Evolutionary conservation across 2,797 vertebrate genomes (phyloP), one percentile per base, ranked within the genome.

Genomic region (Labeo calbasu): DNA sequence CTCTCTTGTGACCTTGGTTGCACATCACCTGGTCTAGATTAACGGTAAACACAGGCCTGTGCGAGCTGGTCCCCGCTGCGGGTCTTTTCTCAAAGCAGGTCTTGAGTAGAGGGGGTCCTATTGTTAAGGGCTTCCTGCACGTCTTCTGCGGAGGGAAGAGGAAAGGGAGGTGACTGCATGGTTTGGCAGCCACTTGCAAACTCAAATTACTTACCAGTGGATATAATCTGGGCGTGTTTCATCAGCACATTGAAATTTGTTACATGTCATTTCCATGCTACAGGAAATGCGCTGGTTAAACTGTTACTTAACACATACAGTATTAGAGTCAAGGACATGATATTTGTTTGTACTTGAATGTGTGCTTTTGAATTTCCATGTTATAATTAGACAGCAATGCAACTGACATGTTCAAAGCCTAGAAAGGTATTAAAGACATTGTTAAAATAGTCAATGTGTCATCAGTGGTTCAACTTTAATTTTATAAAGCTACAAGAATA

Each of bases 81-180:
- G 32, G 21, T 83, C 15, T 46, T 68, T 71, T 82, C 21, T 70
- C 17, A 77, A n/a, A 61, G 63, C 46, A 75, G 55, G 23, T 77
- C 68, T 73, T 46, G 68, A 73, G 75, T 48, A 40, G 46, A 71
- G 65, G 73, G 79, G 75, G 63, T 86, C 40, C 57, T 40, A 86
- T 86, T 86, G 81, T 86, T 86, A 46, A 7, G 59, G 50, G 53
- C 81, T 86, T 86, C 85, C 85, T 86, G 80, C 32, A 68, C 76
- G 53, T 78, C 51, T 84, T 84, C 65, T 84, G 76, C 82, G 36
- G 28, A 72, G 46, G 71, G 79, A 86, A 85, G 83, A 88, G 87
- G 83, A 88, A 90, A 90, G 90, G 92, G 91, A 92, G 91, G 90
- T 90, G 88, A 77, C 15, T 59, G n/a, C 81, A 57, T 14, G 50